phyloP scores from a whole-genome alignment of 2,888 invertebrate genomes.

The Blastobasis adustella region DNA sequence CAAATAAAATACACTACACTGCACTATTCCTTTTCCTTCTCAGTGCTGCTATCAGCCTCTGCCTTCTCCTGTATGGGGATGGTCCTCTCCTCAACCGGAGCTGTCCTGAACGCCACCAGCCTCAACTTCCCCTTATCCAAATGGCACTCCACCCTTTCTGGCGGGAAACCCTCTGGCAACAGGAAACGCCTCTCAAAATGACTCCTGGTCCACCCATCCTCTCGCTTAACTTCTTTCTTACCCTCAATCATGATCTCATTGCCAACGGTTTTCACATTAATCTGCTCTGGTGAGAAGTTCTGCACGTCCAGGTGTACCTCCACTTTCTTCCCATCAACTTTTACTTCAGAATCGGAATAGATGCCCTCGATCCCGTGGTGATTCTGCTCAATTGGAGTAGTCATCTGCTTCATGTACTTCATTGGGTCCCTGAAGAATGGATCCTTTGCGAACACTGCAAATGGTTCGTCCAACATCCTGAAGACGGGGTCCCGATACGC shows the following conservation, averaged over 20 bases:
- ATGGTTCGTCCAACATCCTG: slow-evolving; percentile 51
- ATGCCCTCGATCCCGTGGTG: slow-evolving; percentile 61
- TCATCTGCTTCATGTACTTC: slow-evolving; percentile 42
- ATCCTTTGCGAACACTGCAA: slow-evolving; percentile 43
- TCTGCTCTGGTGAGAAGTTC: slow-evolving; percentile 86
- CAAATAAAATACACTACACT: no score
- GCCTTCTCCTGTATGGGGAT: slow-evolving; percentile 51
- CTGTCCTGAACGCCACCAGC: slow-evolving; percentile 77
- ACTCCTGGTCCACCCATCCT: slow-evolving; percentile 83
- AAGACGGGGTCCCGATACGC: slow-evolving; percentile 46
- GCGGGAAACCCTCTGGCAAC: slow-evolving; percentile 84
- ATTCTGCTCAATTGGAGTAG: slow-evolving; percentile 33
- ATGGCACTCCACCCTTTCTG: slow-evolving; percentile 81
- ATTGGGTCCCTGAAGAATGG: slow-evolving; percentile 60
- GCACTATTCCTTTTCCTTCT: background rate
- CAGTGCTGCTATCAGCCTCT: background rate
- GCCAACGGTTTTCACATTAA: slow-evolving; percentile 84
- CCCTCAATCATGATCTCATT: slow-evolving; percentile 84
- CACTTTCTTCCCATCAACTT: slow-evolving; percentile 79
- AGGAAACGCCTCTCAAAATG: slow-evolving; percentile 85
- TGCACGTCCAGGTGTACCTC: slow-evolving; percentile 84
- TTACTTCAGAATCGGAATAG: slow-evolving; percentile 72
- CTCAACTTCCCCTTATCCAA: slow-evolving; percentile 85
- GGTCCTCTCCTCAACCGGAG: slow-evolving; percentile 46
- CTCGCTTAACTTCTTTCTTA: slow-evolving; percentile 84